Base-by-base conservation (phyloP, 2,888 invertebrate genomes). In the Troides helena region DNA sequence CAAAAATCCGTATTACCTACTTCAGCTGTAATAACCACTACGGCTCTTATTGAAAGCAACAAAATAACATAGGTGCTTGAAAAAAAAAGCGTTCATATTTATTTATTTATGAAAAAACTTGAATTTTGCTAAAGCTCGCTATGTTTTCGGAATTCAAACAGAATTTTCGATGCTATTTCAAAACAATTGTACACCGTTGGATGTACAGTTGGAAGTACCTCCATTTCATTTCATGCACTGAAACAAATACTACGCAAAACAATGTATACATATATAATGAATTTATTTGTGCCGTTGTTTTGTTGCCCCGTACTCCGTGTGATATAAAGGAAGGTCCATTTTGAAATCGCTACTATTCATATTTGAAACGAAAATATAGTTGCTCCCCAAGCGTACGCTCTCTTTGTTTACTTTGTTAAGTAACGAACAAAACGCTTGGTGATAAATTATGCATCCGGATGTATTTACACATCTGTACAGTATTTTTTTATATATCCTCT, bases 181-280 rank as follows among this genome's bases (percentile, higher is more conserved):
- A 53, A 62, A 57, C 68, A 57, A 62, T 62, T 30, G 62, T 43
- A 30, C 30, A 56, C 43, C 18, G 8, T 62, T 67, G 17, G 43
- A 67, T 53, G 53, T 62, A 62, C 23, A 43, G 30, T 30, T 3
- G 30, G 30, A 3, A 4, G 30, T 30, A 30, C 30, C 4, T 30
- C 30, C 30, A 30, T 68, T 68, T 62, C 57, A 57, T 62, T 68
- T 57, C 7, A 56, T 56, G 56, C n/a, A 64, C 43, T 30, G 53
- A 68, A 58, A 68, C 57, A 68, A 62, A 56, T n/a, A 50, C 3
- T 46, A 30, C 7, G n/a, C 30, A 39, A 43, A 68, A 68, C 62
- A 68, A 67, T 68, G 50, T 14, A 46, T 46, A 46, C 30, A 46
- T 46, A 46, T 58, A 21, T 39, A 43, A 43, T 62, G 62, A 56